Base-by-base conservation (phyloP, 2,888 invertebrate genomes). In the Eubasilissa splendida region DNA sequence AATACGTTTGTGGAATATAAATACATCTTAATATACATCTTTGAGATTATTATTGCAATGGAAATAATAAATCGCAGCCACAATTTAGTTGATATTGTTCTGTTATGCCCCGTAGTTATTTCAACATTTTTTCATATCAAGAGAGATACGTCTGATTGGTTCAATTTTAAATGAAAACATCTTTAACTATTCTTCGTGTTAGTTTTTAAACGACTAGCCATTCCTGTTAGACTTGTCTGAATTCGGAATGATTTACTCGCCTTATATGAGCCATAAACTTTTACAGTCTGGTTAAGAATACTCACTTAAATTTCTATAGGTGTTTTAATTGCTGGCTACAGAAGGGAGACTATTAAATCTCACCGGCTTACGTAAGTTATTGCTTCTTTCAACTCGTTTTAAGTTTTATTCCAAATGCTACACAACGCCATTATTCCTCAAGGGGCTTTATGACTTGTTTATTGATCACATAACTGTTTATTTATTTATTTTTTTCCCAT, bases 321-420 rank as follows among this genome's bases (percentile, higher is more conserved):
- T 63, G 31, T 63, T 63, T 63, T 31, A 63, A 63, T 63, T 63
- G 63, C 63, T 63, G 33, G 31, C 31, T 11, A 63, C 33, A 31
- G 31, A 31, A 31, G 9, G 5, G 63, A 63, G 63, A 31, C 31
- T 42, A 2, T 63, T 2, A 11, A 31, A 42, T 42, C 42, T 42
- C 42, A 42, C 42, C 42, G 42, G 42, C 42, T 42, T 42, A 42
- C 42, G 42, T 63, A 4, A 63, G 14, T 33, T 63, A 63, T 63
- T 63, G 22, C 11, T 42, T 42, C 0, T 31, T 63, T 63, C 7
- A 63, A 11, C 11, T 63, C 12, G 63, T 63, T 11, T 22, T 31
- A 63, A 31, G 12, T 42, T 7, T 42, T 42, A 42, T 42, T 42
- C 42, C 63, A 4, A 63, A 31, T 12, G 63, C 63, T 10, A 33